Evolutionary conservation across 2,888 invertebrate genomes (phyloP).

Genomic region (Amphipoea lucens): DNA sequence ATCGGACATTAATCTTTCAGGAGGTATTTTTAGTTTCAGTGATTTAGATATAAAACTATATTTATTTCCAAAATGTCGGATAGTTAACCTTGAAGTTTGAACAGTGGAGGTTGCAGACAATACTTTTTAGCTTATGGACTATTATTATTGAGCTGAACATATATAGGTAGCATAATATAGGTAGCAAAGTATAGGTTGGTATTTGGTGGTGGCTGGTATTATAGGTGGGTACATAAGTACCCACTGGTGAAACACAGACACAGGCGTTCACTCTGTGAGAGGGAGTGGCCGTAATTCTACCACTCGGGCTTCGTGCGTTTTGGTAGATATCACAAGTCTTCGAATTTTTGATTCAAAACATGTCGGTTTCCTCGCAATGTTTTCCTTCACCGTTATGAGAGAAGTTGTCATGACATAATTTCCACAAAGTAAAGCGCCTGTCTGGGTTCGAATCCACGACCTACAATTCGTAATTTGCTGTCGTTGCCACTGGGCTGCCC

Average conservation of each 20-base stretch:
- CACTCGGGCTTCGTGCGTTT: no score
- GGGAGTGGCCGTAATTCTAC: no score
- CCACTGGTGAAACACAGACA: background rate
- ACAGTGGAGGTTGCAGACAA: no score
- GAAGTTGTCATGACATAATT: background rate
- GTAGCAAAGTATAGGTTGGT: no score
- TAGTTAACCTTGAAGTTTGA: background rate
- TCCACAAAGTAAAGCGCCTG: background rate
- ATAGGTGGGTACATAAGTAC: no score
- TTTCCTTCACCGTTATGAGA: background rate
- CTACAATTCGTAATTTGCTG: background rate
- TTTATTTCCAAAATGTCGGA: background rate
- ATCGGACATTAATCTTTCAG: slow-evolving; percentile 15
- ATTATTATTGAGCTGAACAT: background rate
- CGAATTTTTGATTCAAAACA: no score
- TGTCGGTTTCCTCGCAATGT: background rate
- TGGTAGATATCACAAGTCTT: no score
- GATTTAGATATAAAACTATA: background rate
- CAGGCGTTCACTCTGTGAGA: no score
- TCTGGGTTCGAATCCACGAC: background rate
- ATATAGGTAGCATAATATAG: no score
- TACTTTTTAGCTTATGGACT: background rate
- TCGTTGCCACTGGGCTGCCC: background rate
- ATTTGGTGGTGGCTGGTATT: no score
- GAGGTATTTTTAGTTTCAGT: background rate